A percentile compares a stretch with the other conserved stretches of the same genome.
phyloP scores from a whole-genome alignment of 2,113 vertebrate genomes.

The Menidia beryllina region DNA sequence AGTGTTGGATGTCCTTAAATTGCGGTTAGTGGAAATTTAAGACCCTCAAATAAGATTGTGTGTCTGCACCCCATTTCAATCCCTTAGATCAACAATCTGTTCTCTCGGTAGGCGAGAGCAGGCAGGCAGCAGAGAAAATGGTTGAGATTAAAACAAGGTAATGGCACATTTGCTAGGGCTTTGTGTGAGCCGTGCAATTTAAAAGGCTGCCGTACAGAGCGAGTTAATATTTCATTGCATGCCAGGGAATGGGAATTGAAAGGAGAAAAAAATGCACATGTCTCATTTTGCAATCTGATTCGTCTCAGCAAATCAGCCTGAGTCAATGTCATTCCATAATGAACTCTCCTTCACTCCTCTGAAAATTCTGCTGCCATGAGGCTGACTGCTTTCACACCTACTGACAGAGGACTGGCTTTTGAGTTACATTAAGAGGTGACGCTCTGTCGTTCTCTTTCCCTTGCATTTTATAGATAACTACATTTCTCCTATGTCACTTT shows the following conservation, averaged over 20 bases:
- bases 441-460: constrained; percentile 14
- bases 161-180: constrained; percentile 77
- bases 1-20: constrained; percentile 48
- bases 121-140: constrained; percentile 64
- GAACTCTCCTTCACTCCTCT: constrained; percentile 63
- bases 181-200: constrained; percentile 75
- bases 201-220: constrained; percentile 66
- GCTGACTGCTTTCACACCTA: constrained; percentile 44
- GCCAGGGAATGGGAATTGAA: constrained; percentile 58
- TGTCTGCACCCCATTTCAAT: constrained; percentile 54
- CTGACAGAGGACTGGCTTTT: constrained; percentile 48
- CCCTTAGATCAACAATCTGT: constrained; percentile 71
- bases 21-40: constrained; percentile 49
- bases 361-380: constrained; percentile 42
- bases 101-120: constrained; percentile 59
- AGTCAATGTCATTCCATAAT: constrained; percentile 79
- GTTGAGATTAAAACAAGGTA: constrained; percentile 79
- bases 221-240: constrained; percentile 80
- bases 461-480: constrained; percentile 24
- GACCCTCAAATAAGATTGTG: constrained; percentile 53
- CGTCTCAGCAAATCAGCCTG: constrained; percentile 78
- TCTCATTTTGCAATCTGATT: constrained; percentile 81
- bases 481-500: constrained; percentile 10
- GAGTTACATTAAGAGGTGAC: constrained; percentile 23
- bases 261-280: constrained; percentile 57